phyloP scores from a whole-genome alignment of 1,140 invertebrate genomes.

The Diachasma alloeum region DNA sequence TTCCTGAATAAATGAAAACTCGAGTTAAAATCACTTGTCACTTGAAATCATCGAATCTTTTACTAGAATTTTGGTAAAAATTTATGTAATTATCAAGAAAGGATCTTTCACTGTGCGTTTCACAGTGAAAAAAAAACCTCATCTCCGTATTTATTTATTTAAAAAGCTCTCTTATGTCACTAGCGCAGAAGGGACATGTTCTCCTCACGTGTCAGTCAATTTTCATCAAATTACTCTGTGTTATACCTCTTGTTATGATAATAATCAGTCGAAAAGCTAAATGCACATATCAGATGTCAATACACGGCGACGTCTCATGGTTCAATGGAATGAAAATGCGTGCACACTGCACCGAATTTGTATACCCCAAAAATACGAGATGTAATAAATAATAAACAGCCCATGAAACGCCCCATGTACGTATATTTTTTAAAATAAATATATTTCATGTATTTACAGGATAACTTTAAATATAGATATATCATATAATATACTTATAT shows the following conservation, averaged over 20 bases:
- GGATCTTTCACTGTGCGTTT: too few species aligned
- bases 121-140: neutral
- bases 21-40: too few species aligned
- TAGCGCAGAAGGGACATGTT: slow-evolving; percentile 5
- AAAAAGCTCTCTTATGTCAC: neutral
- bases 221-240: neutral
- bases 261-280: slow-evolving; percentile 60
- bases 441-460: slow-evolving; percentile 54
- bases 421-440: slow-evolving; percentile 29
- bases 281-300: slow-evolving; percentile 48
- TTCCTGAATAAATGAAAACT: too few species aligned
- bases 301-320: neutral
- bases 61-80: too few species aligned
- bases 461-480: slow-evolving; percentile 51
- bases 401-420: neutral
- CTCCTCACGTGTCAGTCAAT: neutral
- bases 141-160: neutral
- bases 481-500: slow-evolving; percentile 45
- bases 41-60: too few species aligned
- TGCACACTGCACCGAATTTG: neutral
- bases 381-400: neutral
- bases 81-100: too few species aligned
- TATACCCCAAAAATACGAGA: neutral
- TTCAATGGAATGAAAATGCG: neutral
- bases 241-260: slow-evolving; percentile 49